Base-by-base conservation (phyloP, 2,113 vertebrate genomes). In the Antennarius striatus region DNA sequence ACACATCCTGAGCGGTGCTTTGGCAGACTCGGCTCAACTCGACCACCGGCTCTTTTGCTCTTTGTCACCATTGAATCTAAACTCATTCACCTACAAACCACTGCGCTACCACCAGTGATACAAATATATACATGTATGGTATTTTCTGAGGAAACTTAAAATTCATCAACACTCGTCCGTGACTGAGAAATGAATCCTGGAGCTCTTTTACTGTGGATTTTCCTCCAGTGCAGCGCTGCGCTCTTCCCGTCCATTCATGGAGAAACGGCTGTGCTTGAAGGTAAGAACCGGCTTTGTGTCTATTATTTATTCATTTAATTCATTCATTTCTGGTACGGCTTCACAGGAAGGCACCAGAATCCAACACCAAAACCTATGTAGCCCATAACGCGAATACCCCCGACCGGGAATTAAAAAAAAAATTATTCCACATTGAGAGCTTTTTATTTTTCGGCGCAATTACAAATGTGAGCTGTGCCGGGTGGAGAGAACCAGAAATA, bases 181-280 rank as follows among this genome's bases (percentile, higher is more conserved):
- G 78, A 50, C 49, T 51, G 67, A 86, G 72, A 88, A 68, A 89
- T 91, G 89, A 84, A 65, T 81, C 62, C 62, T 45, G 72, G 71
- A 54, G 30, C 48, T 4, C 9, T 65, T 69, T 69, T 76, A 10
- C 62, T 85, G 67, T 85, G 86, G 82, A 86, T 89, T 77, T 71
- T 87, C 30, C 59, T 90, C 0, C 76, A 71, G 6, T 86, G 63
- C 64, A 48, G 69, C 10, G 64, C 66, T 62, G 40, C 59, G 29
- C 60, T 82, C 16, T 67, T 79, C 36, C 68, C 68, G 0, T 69
- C 60, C 45, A 73, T 67, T n/a, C 16, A 53, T 7, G 86, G 60
- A 13, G 80, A 86, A 72, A 88, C 84, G 69, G 59, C 57, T 29
- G 70, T 68, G 49, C 50, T 73, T 0, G 75, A 84, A 82, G 92